Percentiles rank a stretch among this genome's conserved stretches.
These are phyloP conservation scores for Manis pentadactyla DNA, from an alignment of 2,797 vertebrate species.

Conservation along the genomic window DNA sequence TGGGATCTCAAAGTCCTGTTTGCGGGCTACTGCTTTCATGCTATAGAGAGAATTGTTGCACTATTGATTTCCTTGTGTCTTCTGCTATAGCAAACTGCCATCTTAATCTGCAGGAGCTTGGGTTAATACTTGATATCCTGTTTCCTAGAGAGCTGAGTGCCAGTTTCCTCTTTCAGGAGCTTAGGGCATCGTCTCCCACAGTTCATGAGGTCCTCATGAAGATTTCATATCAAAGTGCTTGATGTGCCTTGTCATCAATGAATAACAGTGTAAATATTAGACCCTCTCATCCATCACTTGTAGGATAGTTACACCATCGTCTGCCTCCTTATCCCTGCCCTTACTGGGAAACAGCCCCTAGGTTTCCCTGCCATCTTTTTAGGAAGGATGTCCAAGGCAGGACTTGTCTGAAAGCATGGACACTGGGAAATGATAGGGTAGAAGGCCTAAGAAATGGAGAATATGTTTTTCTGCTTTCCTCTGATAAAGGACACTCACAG, in stretches of 20 bases:
- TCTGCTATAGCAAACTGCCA: conserved; percentile 87
- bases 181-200: conserved; percentile 92
- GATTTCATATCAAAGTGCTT: conserved; percentile 94
- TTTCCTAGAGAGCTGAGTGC: conserved; percentile 90
- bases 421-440: neutral
- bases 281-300: conserved; percentile 91
- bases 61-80: conserved; percentile 85
- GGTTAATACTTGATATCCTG: conserved; percentile 94
- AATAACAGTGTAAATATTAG: conserved; percentile 93
- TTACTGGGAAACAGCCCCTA: neutral
- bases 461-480: neutral
- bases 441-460: neutral
- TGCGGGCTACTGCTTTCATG: conserved; percentile 93
- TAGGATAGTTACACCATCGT: conserved; percentile 86
- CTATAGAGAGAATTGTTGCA: conserved; percentile 92
- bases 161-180: conserved; percentile 92
- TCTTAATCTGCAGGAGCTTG: conserved; percentile 90
- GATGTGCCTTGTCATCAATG: conserved; percentile 93
- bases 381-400: neutral
- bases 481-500: conserved; percentile 81
- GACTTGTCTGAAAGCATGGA: conserved; percentile 70
- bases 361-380: neutral
- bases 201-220: conserved; percentile 91
- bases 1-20: conserved; percentile 91
- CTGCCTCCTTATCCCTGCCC: neutral